phyloP scores from a whole-genome alignment of 2,113 vertebrate genomes.

The Scartelaos histophorus region DNA sequence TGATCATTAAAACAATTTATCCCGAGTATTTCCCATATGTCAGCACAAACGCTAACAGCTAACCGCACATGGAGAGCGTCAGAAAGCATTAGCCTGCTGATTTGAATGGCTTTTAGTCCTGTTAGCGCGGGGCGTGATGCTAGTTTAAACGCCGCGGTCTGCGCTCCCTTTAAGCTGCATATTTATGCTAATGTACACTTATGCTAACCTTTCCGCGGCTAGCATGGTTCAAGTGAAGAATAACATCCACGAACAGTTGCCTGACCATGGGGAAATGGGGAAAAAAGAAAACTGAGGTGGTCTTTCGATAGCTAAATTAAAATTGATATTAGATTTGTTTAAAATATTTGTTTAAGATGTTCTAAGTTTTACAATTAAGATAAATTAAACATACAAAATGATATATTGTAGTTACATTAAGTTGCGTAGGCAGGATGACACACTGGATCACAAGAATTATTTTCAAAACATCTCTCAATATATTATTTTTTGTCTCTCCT shows the following conservation, averaged over 20 bases:
- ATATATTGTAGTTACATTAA: too few relatives aligned
- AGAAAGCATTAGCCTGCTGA: not conserved
- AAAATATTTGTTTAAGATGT: too few relatives aligned
- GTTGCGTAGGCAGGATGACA: not conserved
- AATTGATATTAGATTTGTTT: too few relatives aligned
- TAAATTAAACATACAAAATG: too few relatives aligned
- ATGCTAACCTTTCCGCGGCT: not conserved
- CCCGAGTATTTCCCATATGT: not conserved
- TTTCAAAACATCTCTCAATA: not conserved
- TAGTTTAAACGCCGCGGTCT: not conserved
- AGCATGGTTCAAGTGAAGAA: not conserved
- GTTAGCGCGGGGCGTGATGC: not conserved
- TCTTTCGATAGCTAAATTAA: not conserved
- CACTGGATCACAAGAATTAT: not conserved
- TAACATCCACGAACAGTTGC: not conserved
- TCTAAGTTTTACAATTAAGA: too few relatives aligned
- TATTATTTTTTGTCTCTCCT: not conserved
- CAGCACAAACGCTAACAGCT: not conserved
- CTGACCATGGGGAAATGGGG: too few relatives aligned
- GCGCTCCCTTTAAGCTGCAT: constrained; percentile 4
- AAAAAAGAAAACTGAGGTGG: not conserved
- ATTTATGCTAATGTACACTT: constrained; percentile 5
- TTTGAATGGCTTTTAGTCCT: not conserved
- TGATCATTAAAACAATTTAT: not conserved
- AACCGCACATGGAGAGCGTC: not conserved